Conservation (phyloP, 2,113 vertebrate species). For the Callopanchax toddi region DNA sequence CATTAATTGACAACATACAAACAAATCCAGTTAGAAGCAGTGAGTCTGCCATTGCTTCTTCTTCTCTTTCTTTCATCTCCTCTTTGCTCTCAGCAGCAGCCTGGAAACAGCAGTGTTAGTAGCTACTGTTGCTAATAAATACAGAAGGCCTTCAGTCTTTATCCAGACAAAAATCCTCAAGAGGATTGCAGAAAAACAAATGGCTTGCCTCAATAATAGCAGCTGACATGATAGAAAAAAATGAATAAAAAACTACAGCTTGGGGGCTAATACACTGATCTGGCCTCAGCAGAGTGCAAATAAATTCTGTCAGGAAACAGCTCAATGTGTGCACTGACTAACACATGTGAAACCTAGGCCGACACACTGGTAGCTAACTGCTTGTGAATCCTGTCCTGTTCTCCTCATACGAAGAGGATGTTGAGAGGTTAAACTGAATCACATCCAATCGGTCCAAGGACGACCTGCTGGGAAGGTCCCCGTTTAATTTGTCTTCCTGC, state of each 20-base stretch:
- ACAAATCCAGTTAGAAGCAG: conserved; percentile 18
- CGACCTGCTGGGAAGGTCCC: conserved; percentile 66
- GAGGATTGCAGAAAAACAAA: conserved; percentile 49
- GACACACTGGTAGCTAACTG: conserved; percentile 13
- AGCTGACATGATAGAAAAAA: conserved; percentile 45
- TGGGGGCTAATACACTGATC: conserved; percentile 17
- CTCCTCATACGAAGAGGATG: conserved; percentile 50
- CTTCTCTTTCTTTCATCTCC: conserved; percentile 54
- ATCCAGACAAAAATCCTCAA: conserved; percentile 57
- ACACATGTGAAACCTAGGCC: conserved; percentile 35
- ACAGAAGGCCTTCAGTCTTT: conserved; percentile 53
- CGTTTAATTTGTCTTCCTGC: conserved; percentile 66
- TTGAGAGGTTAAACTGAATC: conserved; percentile 62
- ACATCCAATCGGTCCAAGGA: conserved; percentile 65
- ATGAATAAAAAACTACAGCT: conserved; percentile 12
- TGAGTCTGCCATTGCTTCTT: conserved; percentile 61
- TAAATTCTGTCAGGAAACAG: conserved; percentile 32
- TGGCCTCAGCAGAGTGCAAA: conserved; percentile 25
- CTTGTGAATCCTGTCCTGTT: conserved; percentile 39
- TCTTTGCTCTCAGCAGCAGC: conserved; percentile 49
- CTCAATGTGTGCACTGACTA: conserved; percentile 22
- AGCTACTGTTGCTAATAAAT: conserved; percentile 79
- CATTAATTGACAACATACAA: conserved; percentile 16
- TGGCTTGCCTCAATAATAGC: conserved; percentile 56
- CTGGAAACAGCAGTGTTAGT: conserved; percentile 63